A percentile compares a stretch with the other conserved stretches of the same genome.
phyloP scores from a whole-genome alignment of 1,140 invertebrate species.

The Stratiolaelaps scimitus region DNA sequence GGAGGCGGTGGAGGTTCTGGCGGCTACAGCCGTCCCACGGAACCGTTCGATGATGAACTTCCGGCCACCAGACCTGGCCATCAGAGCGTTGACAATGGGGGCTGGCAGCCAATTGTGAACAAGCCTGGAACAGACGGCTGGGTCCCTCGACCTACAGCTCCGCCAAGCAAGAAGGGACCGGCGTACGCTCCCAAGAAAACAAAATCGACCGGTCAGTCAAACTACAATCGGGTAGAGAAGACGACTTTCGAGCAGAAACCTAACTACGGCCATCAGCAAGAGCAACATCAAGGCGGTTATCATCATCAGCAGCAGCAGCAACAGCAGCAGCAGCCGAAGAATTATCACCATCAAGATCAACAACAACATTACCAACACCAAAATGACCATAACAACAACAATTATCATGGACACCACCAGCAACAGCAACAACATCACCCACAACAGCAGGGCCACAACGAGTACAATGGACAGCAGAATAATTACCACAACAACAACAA shows the following conservation, averaged over 20 bases:
- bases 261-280: not conserved
- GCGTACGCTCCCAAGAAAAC: not conserved
- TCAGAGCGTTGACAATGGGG: not conserved
- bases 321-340: not conserved
- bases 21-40: slow-evolving; percentile 8
- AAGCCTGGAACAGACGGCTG: slow-evolving; percentile 17
- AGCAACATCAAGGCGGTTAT: not conserved
- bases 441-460: not conserved
- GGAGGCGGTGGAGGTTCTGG: not conserved
- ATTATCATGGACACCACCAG: not conserved
- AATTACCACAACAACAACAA: not conserved
- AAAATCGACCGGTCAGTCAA: not conserved
- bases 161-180: not conserved
- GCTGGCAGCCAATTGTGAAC: slow-evolving; percentile 6
- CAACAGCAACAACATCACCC: not conserved
- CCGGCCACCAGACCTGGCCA: not conserved
- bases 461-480: not conserved
- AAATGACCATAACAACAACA: not conserved
- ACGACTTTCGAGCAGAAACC: not conserved
- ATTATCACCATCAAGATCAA: not conserved
- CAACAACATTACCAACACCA: not conserved
- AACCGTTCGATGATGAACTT: slow-evolving; percentile 20
- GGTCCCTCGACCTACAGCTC: not conserved
- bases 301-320: slow-evolving; percentile 7
- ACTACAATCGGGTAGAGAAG: slow-evolving; percentile 9